Base-by-base conservation (phyloP, 2,797 vertebrate genomes). In the Protosalanx chinensis region DNA sequence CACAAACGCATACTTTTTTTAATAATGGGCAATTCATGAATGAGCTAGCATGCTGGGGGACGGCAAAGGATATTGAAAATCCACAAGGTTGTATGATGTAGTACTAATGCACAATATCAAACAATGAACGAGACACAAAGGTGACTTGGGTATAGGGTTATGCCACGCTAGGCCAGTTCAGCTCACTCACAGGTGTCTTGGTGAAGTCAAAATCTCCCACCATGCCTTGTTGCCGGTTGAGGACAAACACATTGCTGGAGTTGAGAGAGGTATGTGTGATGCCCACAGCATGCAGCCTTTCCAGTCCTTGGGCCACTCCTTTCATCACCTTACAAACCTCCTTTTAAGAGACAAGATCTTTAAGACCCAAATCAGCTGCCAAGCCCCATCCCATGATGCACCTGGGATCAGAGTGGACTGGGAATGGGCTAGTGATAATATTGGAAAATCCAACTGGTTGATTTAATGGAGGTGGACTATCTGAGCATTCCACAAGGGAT, bases 141-240 rank as follows among this genome's bases (percentile, higher is more conserved):
- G 29, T 15, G 60, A 30, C 7, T 20, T 32, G n/a, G 20, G n/a
- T 65, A 65, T 18, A 58, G 56, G 20, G 56, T 5, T 23, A 58
- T 20, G 56, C 20, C 23, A 12, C 6, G 27, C 18, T 20, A 3
- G 18, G 58, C 4, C 3, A 37, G 13, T 53, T 49, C 20, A 33
- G 49, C 32, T 10, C 23, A 72, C 89, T 93, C 91, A 95, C 93
- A 79, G 88, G 87, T 66, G 91, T 88, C 85, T 91, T 94, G 0
- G 91, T 94, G 83, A 94, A 92, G 83, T 95, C 93, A 75, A 92
- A 93, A 76, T 95, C 94, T 82, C 93, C 94, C 79, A 95, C 83
- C 1, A 95, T 80, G 80, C 93, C 94, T 72, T 79, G 87, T 62
- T 92, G 82, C 74, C 93, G 87, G 65, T 92, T 89, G 71, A 94